phyloP scores from a whole-genome alignment of 2,113 vertebrate species.

The Ictalurus punctatus region DNA sequence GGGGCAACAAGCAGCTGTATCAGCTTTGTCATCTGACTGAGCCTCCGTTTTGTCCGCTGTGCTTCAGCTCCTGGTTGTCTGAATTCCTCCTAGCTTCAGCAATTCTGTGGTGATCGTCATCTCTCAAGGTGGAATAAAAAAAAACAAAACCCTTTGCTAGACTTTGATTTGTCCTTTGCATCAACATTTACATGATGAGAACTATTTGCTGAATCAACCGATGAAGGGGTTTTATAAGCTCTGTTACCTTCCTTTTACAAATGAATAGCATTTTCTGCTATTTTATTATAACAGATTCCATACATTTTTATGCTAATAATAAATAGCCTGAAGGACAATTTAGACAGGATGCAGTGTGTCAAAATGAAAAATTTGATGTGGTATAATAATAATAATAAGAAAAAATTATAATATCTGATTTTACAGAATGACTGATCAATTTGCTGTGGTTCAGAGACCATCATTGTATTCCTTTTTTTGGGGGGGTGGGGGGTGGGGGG shows the following conservation, averaged over 20 bases:
- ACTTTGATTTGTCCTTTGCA: not conserved
- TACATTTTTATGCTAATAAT: not conserved
- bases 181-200: not conserved
- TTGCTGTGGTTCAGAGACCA: not conserved
- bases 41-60: conserved; percentile 32
- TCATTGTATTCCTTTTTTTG: not conserved
- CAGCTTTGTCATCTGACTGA: conserved; percentile 27
- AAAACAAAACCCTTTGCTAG: not conserved
- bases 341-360: not conserved
- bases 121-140: conserved; percentile 3
- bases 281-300: not conserved
- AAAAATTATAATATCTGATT: not conserved
- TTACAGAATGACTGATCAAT: not conserved
- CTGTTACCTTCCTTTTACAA: not conserved
- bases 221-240: not conserved
- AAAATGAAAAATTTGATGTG: too few relatives aligned
- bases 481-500: too few relatives aligned
- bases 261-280: not conserved
- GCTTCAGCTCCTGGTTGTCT: conserved; percentile 44
- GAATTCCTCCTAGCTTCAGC: conserved; percentile 44
- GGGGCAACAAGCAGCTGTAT: conserved; percentile 10
- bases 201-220: not conserved
- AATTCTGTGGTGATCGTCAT: conserved; percentile 19
- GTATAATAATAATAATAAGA: too few relatives aligned
- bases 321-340: not conserved